Evolutionary conservation across 2,113 vertebrate genomes (phyloP), one percentile per base, ranked within the genome.

Genomic region (Chaetura pelagica): DNA sequence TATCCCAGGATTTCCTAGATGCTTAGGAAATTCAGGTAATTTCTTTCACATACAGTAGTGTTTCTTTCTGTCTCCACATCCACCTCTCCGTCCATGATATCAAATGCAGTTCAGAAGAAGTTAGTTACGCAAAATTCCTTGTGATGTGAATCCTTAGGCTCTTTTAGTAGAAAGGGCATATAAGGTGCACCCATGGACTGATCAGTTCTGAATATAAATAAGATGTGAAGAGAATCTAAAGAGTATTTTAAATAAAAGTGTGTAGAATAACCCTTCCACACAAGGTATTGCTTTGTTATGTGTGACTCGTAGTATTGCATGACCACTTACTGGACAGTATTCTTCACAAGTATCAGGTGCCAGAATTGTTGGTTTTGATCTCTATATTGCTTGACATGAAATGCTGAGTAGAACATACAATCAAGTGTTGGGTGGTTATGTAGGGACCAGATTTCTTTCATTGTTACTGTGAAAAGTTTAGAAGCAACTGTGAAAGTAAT

Each of bases 311-410:
- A 34, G 3, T 38, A 18, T 35, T 40, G 13, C 34, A 49, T 9
- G 35, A 22, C 13, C 30, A 20, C 21, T 35, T 6, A 3, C 30
- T 1, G 4, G 13, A 26, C 7, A 42, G 19, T 21, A 3, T 7
- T 51, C 30, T 32, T 42, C 55, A 48, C 20, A 26, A 4, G 8
- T 20, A 20, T 15, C 5, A 20, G 18, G 10, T 44, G 15, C 10
- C 44, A 72, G 48, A 87, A 68, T 4, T 26, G 10, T 57, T 26
- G 8, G 13, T 61, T 93, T 57, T 40, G 26, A 85, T 29, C 17
- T 84, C 7, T 69, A 0, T 40, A 8, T 55, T 59, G 12, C 8
- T 73, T 71, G 44, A 29, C 6, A 35, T 32, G 21, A 49, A 89
- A 35, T 29, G 5, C 11, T 73, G 44, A 71, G 46, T 11, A 62